phyloP scores from a whole-genome alignment of 1,140 invertebrate species.

The Aphaenogaster ashmeadi region DNA sequence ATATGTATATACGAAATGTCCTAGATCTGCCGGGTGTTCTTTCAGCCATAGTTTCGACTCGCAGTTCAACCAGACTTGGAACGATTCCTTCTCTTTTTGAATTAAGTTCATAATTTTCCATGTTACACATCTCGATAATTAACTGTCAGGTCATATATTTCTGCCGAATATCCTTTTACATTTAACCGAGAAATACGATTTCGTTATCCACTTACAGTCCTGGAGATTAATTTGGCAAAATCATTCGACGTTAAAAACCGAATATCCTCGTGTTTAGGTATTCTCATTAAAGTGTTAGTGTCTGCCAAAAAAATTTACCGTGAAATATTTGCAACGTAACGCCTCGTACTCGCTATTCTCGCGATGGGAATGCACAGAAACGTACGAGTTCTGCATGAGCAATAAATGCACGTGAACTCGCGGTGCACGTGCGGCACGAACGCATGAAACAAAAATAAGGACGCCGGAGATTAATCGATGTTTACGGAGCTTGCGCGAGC shows the following conservation, averaged over 20 bases:
- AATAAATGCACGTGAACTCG: conserved; percentile 1
- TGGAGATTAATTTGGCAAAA: not conserved
- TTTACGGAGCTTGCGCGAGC: conserved; percentile 26
- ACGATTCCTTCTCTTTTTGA: not conserved
- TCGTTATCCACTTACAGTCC: not conserved
- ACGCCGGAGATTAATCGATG: conserved; percentile 48
- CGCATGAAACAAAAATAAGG: conserved; percentile 40
- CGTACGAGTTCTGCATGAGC: not conserved
- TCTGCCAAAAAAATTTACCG: not conserved
- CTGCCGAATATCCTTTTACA: not conserved
- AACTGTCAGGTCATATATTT: conserved; percentile 7
- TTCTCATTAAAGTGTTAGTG: not conserved
- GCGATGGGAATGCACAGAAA: not conserved
- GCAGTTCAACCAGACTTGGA: conserved; percentile 17
- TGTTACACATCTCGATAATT: conserved; percentile 8
- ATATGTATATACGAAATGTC: conserved; percentile 25
- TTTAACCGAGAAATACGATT: not conserved
- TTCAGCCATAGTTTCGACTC: conserved; percentile 7
- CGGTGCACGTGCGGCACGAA: not conserved
- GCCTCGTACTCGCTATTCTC: not conserved
- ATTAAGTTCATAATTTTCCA: conserved; percentile 24
- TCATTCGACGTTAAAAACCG: not conserved
- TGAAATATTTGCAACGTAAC: not conserved
- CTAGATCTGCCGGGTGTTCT: conserved; percentile 35
- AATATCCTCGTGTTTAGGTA: not conserved